Base-by-base conservation (phyloP, 2,113 vertebrate genomes). In the Podarcis cretensis region DNA sequence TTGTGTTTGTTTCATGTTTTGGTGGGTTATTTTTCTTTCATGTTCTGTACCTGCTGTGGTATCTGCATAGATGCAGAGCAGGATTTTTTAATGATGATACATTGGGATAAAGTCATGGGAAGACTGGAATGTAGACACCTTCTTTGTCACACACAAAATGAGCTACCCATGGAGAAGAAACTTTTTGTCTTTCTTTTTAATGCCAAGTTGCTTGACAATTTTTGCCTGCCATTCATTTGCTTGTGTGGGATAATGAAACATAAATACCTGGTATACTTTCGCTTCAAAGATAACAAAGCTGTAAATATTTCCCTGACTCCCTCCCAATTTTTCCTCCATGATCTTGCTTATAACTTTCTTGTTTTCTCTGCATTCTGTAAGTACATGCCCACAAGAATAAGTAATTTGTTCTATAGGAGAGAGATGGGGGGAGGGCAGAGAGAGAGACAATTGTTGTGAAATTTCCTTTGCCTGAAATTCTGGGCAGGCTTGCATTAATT, bases 341-440 rank as follows among this genome's bases (percentile, higher is more conserved):
- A 90, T 80, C 69, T 65, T n/a, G 59, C 81, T 35, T 81, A 57
- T 10, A 69, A 80, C 86, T 91, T 90, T 84, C 6, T 48, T 57
- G 1, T 81, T 63, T 27, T 92, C 87, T 93, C 87, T 65, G 43
- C 89, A 27, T 68, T 13, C 48, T 86, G 63, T 3, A 89, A 40
- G 88, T 73, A 73, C 43, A 92, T 84, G 87, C 90, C 90, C 65
- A 79, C 84, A 89, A 90, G 91, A 95, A 91, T 74, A 92, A 90
- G 89, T 20, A 43, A 84, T 92, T 95, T 94, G 89, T 93, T 95
- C 93, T 87, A 79, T 83, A 59, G 2, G 48, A 63, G 59, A 18
- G 35, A 88, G 75, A 89, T 84, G 86, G 13, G 23, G 35, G 35
- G 59, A 32, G 57, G 16, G 25, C 8, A 6, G 23, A 30, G 5